Evolutionary conservation across 1,140 invertebrate species (phyloP).

Genomic region (Physella acuta): DNA sequence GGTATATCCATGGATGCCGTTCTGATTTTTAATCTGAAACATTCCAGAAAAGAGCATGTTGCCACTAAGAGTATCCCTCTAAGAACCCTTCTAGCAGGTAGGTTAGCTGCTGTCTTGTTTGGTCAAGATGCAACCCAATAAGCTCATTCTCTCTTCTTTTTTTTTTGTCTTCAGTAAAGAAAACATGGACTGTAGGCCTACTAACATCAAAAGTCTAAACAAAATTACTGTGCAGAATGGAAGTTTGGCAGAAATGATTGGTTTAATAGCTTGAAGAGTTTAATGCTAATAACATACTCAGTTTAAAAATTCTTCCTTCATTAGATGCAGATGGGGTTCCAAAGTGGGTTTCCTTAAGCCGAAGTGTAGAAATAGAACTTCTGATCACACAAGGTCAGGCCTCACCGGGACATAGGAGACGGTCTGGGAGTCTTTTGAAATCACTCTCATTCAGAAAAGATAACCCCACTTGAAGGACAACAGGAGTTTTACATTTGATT

Average conservation of each 20-base stretch:
- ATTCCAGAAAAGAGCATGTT: slow-evolving; percentile 39
- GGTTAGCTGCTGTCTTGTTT: not conserved
- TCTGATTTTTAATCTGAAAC: slow-evolving; percentile 43
- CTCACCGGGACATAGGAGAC: slow-evolving; percentile 9
- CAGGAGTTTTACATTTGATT: too few species aligned
- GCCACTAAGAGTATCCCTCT: slow-evolving; percentile 36
- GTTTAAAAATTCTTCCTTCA: not conserved
- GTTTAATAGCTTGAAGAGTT: not conserved
- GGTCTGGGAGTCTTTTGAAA: slow-evolving; percentile 24
- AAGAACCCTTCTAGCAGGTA: slow-evolving; percentile 37
- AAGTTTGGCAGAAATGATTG: not conserved
- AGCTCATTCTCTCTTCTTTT: not conserved
- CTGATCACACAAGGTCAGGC: slow-evolving; percentile 23
- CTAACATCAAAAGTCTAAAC: not conserved
- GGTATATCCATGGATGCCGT: slow-evolving; percentile 36
- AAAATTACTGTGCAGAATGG: not conserved
- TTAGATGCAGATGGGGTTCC: slow-evolving; percentile 15
- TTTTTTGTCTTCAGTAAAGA: not conserved
- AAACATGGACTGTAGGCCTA: not conserved
- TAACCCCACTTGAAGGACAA: slow-evolving; percentile 24
- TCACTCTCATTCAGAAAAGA: slow-evolving; percentile 32
- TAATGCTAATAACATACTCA: not conserved
- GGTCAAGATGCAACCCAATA: too few species aligned
- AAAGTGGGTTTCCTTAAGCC: slow-evolving; percentile 26
- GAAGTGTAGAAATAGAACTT: slow-evolving; percentile 30